These are phyloP conservation scores for Watsonalla binaria DNA, from an alignment of 2,888 invertebrate genomes.

Conservation along the genomic window DNA sequence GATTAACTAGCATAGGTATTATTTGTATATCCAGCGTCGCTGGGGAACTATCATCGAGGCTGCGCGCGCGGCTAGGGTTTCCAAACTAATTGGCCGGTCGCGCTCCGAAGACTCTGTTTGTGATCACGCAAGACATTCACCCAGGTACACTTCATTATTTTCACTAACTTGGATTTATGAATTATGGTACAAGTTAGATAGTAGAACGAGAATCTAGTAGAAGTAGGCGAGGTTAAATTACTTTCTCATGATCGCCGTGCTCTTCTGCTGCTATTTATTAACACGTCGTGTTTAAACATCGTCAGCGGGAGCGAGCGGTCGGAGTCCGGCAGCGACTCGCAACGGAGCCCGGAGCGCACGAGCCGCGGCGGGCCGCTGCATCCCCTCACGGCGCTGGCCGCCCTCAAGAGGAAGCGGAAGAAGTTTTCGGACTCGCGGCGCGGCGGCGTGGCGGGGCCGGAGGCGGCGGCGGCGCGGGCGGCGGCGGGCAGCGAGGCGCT, in stretches of 20 bases:
- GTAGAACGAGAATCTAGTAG: too few relatives aligned
- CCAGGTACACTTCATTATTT: slow-evolving; percentile 43
- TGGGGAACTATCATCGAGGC: slow-evolving; percentile 94
- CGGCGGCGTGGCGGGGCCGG: slow-evolving; percentile 52
- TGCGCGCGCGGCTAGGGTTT: slow-evolving; percentile 88
- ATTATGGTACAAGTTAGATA: background rate
- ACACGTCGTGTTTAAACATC: slow-evolving; percentile 21
- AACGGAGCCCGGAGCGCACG: slow-evolving; percentile 77
- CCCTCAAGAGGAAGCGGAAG: slow-evolving; percentile 88
- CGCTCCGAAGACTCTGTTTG: slow-evolving; percentile 90
- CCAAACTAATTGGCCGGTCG: slow-evolving; percentile 87
- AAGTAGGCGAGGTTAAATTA: too few relatives aligned
- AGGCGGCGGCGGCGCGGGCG: slow-evolving; percentile 46
- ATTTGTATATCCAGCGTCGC: slow-evolving; percentile 60
- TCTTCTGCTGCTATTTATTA: background rate
- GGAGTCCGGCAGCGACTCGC: slow-evolving; percentile 84
- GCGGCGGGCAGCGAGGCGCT: slow-evolving; percentile 38
- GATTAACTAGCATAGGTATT: too few relatives aligned
- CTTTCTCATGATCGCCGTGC: too few relatives aligned
- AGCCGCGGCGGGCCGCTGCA: slow-evolving; percentile 50
- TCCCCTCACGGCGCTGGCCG: slow-evolving; percentile 82
- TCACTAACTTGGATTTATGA: slow-evolving; percentile 39
- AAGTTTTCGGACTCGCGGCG: slow-evolving; percentile 90
- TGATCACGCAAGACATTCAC: slow-evolving; percentile 78
- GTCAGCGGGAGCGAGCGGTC: slow-evolving; percentile 81